Evolutionary conservation across 2,113 vertebrate genomes (phyloP), one percentile per base, ranked within the genome.

Genomic region (Vidua macroura): DNA sequence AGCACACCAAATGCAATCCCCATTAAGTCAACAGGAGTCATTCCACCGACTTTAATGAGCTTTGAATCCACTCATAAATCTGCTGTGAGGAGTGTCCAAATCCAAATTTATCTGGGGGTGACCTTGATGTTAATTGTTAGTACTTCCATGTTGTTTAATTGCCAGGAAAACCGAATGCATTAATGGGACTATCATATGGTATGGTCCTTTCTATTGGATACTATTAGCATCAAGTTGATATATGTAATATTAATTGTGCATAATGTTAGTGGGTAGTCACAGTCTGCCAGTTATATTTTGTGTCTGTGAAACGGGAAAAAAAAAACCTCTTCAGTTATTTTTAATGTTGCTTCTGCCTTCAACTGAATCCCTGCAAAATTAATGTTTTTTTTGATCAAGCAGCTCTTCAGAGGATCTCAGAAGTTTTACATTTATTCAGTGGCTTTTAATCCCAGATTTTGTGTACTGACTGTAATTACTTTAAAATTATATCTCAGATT

Each of bases 101-200:
- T 95, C 33, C 93, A 83, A 95, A 95, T 94, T 77, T 95, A 76
- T 95, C 92, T 95, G 85, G 69, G 79, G 74, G 52, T 96, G 92
- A 96, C 95, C 93, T 97, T 96, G 85, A 59, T 96, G 90, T 83
- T 95, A 96, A 83, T 86, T 91, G 67, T 95, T 90, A 83, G 80
- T 87, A 37, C 72, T 90, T 87, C 78, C 55, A 56, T 92, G 87
- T 88, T 92, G 83, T 77, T 88, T 93, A 92, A 85, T 85, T 87
- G 82, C 62, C 55, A 79, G 68, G 51, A 95, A 83, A 83, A 37
- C 15, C 4, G 66, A 83, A 83, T 63, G 37, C 35, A 62, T 92
- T 79, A 91, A 58, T 62, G 41, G 46, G 30, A 15, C 31, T 77
- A 35, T 94, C 67, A 31, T 76, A 67, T 67, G 63, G 58, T n/a